Evolutionary conservation across 2,888 invertebrate genomes (phyloP).

Genomic region (Dimorphilus gyrociliatus): DNA sequence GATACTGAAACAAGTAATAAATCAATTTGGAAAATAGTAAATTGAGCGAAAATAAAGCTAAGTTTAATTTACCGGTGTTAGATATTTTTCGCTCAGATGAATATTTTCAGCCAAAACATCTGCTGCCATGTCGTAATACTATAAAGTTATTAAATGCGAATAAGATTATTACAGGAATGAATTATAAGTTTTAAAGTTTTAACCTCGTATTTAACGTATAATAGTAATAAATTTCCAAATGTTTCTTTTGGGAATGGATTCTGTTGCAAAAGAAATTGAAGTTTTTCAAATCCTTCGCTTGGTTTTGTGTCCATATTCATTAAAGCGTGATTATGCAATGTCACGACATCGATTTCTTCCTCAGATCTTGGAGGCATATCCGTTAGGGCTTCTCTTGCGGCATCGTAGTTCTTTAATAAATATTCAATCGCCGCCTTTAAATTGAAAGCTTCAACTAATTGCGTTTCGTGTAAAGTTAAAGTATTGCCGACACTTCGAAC

Average conservation of each 20-base stretch:
- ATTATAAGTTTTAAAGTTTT: too few species aligned
- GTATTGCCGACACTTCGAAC: conserved; percentile 92
- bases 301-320: conserved; percentile 72
- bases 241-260: conserved; percentile 95
- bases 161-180: too few species aligned
- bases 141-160: conserved; percentile 8
- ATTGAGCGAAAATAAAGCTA: too few species aligned
- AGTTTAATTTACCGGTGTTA: conserved; percentile 54
- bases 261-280: conserved; percentile 81
- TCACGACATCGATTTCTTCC: conserved; percentile 90
- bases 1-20: conserved; percentile 44
- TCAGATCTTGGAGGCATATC: conserved; percentile 59
- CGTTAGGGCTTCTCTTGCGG: conserved; percentile 48
- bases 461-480: conserved; percentile 77
- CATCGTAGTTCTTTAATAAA: conserved; percentile 68
- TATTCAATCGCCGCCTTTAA: conserved; percentile 96
- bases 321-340: conserved; percentile 87
- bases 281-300: conserved; percentile 79
- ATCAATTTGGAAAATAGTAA: conserved; percentile 1
- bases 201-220: conserved; percentile 88
- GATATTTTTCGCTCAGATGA: conserved; percentile 81
- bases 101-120: conserved; percentile 94
- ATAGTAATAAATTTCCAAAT: conserved; percentile 76
- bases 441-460: conserved; percentile 92
- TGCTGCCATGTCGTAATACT: conserved; percentile 85